These are phyloP conservation scores for Vulpes vulpes DNA, from an alignment of 2,113 vertebrate genomes.

Conservation along the genomic window DNA sequence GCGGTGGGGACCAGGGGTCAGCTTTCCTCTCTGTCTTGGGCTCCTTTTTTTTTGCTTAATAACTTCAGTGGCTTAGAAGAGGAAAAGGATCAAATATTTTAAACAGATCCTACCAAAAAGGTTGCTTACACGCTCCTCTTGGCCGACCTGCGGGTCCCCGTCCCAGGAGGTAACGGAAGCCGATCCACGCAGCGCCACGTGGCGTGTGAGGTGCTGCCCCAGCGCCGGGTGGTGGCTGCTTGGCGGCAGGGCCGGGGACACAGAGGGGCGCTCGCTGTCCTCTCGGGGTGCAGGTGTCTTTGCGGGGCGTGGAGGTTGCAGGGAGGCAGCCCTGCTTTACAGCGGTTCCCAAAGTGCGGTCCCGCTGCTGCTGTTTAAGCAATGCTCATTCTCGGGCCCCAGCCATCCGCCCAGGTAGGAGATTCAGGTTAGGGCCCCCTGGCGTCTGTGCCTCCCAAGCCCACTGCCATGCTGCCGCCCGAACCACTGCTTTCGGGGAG, in stretches of 20 bases:
- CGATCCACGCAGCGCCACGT: rapidly evolving
- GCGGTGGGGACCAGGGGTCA: not conserved
- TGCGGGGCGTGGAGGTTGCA: no score
- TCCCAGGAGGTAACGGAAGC: not conserved
- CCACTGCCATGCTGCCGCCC: rapidly evolving
- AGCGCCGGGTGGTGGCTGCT: rapidly evolving
- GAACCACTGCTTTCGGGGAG: rapidly evolving
- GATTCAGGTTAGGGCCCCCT: no score
- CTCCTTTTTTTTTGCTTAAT: not conserved
- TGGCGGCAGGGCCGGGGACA: rapidly evolving
- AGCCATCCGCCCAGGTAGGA: not conserved
- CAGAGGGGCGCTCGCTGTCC: not conserved
- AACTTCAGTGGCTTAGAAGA: not conserved
- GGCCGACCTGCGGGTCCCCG: not conserved
- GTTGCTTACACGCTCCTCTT: not conserved
- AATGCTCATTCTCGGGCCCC: not conserved
- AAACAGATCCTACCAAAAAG: not conserved
- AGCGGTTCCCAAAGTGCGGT: not conserved
- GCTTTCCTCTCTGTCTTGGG: not conserved
- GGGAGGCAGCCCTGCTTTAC: not conserved
- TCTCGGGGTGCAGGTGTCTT: no score
- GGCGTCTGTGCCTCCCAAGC: not conserved
- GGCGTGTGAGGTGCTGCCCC: rapidly evolving
- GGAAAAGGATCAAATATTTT: not conserved
- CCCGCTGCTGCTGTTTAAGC: not conserved